phyloP scores from a whole-genome alignment of 2,113 vertebrate genomes.

The Falcunculus frontatus region DNA sequence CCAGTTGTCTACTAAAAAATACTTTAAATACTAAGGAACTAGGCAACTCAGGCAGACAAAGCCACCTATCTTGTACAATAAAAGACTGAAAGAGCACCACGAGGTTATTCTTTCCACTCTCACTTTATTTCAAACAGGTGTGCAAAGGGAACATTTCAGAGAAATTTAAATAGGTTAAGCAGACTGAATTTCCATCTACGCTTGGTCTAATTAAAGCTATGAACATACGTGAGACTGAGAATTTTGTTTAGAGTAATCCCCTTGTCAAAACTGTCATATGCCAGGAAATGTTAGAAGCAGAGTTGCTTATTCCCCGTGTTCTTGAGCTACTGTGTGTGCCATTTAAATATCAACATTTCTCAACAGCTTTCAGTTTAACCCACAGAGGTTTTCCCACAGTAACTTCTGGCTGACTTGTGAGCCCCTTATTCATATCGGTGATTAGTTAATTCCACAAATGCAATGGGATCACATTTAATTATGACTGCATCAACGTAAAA shows the following conservation, averaged over 20 bases:
- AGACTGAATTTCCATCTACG: constrained; percentile 40
- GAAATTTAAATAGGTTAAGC: constrained; percentile 46
- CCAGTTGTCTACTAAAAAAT: not conserved
- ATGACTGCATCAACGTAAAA: constrained; percentile 8
- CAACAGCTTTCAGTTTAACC: constrained; percentile 41
- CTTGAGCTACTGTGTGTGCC: not conserved
- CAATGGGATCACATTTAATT: constrained; percentile 15
- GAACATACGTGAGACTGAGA: constrained; percentile 24
- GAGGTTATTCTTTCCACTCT: constrained; percentile 30
- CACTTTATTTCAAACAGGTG: constrained; percentile 48
- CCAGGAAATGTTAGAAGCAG: constrained; percentile 50
- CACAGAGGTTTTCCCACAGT: constrained; percentile 46
- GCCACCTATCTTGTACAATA: not conserved
- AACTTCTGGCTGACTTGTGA: constrained; percentile 4
- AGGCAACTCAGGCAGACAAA: not conserved
- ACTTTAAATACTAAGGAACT: not conserved
- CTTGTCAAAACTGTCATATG: constrained; percentile 55
- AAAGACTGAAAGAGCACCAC: not conserved
- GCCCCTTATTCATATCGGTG: constrained; percentile 12
- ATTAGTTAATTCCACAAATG: constrained; percentile 32
- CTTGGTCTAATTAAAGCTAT: constrained; percentile 48
- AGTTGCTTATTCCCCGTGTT: not conserved
- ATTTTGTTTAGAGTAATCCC: constrained; percentile 60
- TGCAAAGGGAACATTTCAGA: constrained; percentile 11
- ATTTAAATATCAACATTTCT: constrained; percentile 57